Percentiles rank a stretch among this genome's conserved stretches.
Conservation (phyloP, 2,797 vertebrate species). For the Enteromius thamalakanensis region DNA sequence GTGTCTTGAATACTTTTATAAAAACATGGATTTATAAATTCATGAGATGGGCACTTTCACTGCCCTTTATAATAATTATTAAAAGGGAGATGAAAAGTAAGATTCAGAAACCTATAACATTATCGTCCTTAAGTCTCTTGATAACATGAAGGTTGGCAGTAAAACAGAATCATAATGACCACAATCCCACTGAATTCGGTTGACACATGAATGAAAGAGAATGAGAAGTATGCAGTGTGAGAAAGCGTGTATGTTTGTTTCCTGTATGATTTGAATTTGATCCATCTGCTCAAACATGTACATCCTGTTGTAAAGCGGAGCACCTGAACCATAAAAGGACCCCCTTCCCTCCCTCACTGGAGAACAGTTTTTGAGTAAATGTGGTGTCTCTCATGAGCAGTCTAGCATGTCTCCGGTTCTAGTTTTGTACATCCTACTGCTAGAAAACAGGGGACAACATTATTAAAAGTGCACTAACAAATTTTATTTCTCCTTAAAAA, state of each 20-base stretch:
- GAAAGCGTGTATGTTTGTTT: conserved; percentile 45
- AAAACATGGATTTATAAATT: neutral
- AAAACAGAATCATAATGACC: neutral
- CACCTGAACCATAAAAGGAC: conserved; percentile 49
- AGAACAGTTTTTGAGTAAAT: conserved; percentile 42
- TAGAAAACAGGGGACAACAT: conserved; percentile 10
- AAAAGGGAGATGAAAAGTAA: neutral
- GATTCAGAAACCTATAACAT: neutral
- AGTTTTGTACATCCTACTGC: conserved; percentile 58
- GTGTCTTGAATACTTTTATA: no score
- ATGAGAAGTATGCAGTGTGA: conserved; percentile 18
- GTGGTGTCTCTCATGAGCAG: conserved; percentile 67
- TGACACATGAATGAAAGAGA: neutral
- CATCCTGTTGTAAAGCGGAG: conserved; percentile 66
- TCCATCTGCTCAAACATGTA: conserved; percentile 57
- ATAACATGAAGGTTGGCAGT: neutral
- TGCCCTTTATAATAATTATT: neutral
- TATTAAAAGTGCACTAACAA: neutral
- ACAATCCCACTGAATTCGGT: neutral
- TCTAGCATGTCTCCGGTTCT: conserved; percentile 72
- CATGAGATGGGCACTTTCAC: neutral
- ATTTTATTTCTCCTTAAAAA: neutral
- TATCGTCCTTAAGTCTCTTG: neutral
- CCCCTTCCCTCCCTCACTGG: conserved; percentile 24
- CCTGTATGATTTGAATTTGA: conserved; percentile 64